A percentile compares a stretch with the other conserved stretches of the same genome.
Evolutionary conservation across 2,888 invertebrate species (phyloP).

Genomic region (Latheticus oryzae): DNA sequence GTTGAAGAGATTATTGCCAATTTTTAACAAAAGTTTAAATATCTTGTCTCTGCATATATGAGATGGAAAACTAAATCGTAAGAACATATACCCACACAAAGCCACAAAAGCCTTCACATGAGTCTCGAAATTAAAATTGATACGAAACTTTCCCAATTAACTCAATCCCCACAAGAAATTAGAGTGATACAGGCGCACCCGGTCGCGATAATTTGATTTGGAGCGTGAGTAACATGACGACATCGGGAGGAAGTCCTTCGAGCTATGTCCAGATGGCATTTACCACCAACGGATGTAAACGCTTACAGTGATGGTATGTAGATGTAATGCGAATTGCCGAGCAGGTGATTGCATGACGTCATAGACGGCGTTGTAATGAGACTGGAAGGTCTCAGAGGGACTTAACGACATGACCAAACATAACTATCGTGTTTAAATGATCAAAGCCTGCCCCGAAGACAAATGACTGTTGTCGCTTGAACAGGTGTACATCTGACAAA

Average conservation of each 20-base stretch:
- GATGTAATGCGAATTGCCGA: slow-evolving; percentile 4
- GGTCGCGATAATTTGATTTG: slow-evolving; percentile 55
- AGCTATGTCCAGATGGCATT: slow-evolving; percentile 25
- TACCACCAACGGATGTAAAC: background rate
- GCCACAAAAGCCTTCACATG: too few species aligned
- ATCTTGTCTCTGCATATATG: slow-evolving; percentile 8
- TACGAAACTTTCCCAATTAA: slow-evolving; percentile 59
- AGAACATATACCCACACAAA: too few species aligned
- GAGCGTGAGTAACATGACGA: slow-evolving; percentile 21
- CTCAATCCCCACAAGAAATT: slow-evolving; percentile 59
- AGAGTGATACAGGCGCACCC: slow-evolving; percentile 53
- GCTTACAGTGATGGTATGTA: slow-evolving; percentile 3
- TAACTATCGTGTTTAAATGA: slow-evolving; percentile 35
- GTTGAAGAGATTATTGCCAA: too few species aligned
- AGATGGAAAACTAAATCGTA: slow-evolving; percentile 43
- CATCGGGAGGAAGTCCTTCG: slow-evolving; percentile 16
- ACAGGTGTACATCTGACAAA: slow-evolving; percentile 49
- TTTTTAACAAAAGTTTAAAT: too few species aligned
- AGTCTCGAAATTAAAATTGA: slow-evolving; percentile 56
- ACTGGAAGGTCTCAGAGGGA: slow-evolving; percentile 8
- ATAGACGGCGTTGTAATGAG: slow-evolving; percentile 7
- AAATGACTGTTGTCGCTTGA: slow-evolving; percentile 46
- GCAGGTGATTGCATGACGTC: slow-evolving; percentile 22
- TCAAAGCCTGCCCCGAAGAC: slow-evolving; percentile 44
- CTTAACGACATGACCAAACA: slow-evolving; percentile 26